Evolutionary conservation across 2,113 vertebrate species (phyloP).

Genomic region (Tricholaema leucomelas): DNA sequence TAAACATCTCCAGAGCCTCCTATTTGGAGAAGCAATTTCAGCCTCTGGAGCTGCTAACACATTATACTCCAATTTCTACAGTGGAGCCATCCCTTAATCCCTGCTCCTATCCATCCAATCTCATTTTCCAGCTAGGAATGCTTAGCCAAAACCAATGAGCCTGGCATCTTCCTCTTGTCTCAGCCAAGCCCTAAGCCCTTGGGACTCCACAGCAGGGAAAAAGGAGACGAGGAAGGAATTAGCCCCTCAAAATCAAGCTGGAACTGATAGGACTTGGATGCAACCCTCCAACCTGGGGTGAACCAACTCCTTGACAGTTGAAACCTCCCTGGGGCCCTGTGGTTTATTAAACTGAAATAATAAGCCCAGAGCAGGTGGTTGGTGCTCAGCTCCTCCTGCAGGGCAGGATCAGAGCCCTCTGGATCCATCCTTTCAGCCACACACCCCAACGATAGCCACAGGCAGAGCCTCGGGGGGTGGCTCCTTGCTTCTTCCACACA

Average conservation of each 20-base stretch:
- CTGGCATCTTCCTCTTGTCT: fast-evolving
- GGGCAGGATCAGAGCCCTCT: neutral
- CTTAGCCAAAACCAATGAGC: fast-evolving
- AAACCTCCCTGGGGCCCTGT: fast-evolving
- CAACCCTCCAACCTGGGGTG: neutral
- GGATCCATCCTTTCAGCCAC: too few species aligned
- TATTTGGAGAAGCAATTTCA: constrained; percentile 13
- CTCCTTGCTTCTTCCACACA: neutral
- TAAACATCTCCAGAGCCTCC: too few species aligned
- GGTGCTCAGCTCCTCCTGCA: fast-evolving
- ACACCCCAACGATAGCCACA: fast-evolving
- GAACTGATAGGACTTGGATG: constrained; percentile 19
- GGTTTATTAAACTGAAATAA: constrained; percentile 20
- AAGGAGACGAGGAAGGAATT: constrained; percentile 26
- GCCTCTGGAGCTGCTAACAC: neutral
- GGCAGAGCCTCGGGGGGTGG: neutral
- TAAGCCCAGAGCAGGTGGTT: neutral
- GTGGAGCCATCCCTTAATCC: constrained; percentile 33
- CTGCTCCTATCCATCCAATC: neutral
- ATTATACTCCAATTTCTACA: constrained; percentile 33
- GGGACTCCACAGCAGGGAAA: neutral
- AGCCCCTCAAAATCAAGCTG: neutral
- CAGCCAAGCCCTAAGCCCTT: neutral
- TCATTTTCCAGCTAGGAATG: constrained; percentile 45
- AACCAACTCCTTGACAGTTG: neutral